Conservation (phyloP, 2,797 vertebrate genomes). For the Anabacerthia variegaticeps region DNA sequence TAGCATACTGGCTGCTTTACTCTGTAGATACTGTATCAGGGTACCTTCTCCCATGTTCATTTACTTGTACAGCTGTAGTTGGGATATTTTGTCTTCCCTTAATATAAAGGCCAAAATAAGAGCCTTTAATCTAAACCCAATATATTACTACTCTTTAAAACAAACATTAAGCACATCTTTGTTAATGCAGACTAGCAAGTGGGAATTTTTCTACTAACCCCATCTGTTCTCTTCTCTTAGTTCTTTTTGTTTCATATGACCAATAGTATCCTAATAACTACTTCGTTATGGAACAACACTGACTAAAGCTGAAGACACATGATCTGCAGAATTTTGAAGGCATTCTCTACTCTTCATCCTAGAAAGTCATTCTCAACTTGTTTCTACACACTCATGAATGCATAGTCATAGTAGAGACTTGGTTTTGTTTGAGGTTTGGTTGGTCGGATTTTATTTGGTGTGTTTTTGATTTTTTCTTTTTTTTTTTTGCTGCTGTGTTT, state of each 20-base stretch:
- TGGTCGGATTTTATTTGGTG: background rate
- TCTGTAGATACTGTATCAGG: background rate
- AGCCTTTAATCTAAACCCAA: background rate
- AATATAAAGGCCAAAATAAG: background rate
- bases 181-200: background rate
- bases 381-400: background rate
- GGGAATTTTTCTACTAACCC: background rate
- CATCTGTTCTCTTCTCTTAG: background rate
- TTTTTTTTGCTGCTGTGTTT: too few relatives aligned
- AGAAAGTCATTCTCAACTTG: rapidly evolving
- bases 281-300: background rate
- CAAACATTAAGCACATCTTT: background rate
- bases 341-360: background rate
- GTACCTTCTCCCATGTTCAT: background rate
- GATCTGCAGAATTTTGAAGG: background rate
- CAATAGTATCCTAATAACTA: background rate
- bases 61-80: background rate
- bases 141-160: background rate
- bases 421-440: background rate
- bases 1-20: background rate
- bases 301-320: background rate
- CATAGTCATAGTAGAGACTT: background rate
- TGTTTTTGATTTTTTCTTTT: too few relatives aligned
- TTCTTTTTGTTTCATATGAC: background rate
- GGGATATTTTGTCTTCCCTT: background rate